These are phyloP conservation scores for Lithobates pipiens DNA, from an alignment of 2,797 vertebrate genomes.

Conservation along the genomic window DNA sequence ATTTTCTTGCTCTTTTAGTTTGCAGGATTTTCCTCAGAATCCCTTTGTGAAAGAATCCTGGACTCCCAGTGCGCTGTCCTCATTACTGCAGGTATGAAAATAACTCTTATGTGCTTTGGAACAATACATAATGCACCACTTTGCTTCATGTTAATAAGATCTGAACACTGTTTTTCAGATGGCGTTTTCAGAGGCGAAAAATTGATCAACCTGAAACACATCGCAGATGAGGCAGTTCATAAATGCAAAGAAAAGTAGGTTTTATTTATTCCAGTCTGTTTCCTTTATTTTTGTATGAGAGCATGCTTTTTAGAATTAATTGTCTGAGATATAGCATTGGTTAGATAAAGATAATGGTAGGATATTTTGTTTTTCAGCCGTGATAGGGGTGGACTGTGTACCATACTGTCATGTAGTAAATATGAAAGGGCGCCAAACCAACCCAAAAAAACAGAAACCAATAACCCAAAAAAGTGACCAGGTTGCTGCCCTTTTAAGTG, in stretches of 20 bases:
- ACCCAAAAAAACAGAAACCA: no score
- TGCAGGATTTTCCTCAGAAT: slow-evolving; percentile 64
- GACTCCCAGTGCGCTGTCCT: slow-evolving; percentile 56
- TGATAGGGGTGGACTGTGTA: no score
- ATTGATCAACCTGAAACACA: slow-evolving; percentile 71
- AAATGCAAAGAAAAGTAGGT: slow-evolving; percentile 63
- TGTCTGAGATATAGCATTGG: no score
- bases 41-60: slow-evolving; percentile 61
- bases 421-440: no score
- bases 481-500: no score
- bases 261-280: not conserved
- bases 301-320: no score
- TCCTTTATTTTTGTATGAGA: no score
- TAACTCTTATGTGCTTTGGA: not conserved
- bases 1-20: slow-evolving; percentile 39
- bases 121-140: not conserved
- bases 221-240: slow-evolving; percentile 70
- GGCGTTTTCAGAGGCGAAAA: slow-evolving; percentile 68
- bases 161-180: slow-evolving; percentile 47
- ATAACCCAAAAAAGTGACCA: no score
- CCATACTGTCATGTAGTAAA: no score
- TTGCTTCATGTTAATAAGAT: not conserved
- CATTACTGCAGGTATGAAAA: slow-evolving; percentile 58
- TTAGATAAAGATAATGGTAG: no score
- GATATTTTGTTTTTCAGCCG: no score